Evolutionary conservation across 2,888 invertebrate genomes (phyloP).

Genomic region (Xiphydria camelus): DNA sequence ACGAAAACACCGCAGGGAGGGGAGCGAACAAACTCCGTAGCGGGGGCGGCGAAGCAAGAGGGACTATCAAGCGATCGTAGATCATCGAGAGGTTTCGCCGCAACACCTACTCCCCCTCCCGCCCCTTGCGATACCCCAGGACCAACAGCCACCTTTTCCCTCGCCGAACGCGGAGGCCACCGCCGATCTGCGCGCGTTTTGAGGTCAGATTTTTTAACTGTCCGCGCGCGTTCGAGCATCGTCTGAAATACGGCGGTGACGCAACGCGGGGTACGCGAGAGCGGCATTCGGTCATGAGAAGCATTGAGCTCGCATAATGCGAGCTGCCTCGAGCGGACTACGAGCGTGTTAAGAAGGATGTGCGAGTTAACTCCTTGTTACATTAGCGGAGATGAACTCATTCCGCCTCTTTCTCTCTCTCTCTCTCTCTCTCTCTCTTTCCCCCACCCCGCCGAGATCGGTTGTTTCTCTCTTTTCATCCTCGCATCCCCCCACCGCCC

Average conservation of each 20-base stretch:
- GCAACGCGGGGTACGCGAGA: constrained; percentile 6
- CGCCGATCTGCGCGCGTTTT: too few species aligned
- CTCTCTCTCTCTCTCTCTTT: constrained; percentile 2
- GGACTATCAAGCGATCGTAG: too few species aligned
- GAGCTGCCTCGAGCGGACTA: constrained; percentile 11
- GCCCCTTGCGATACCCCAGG: too few species aligned
- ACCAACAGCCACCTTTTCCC: too few species aligned
- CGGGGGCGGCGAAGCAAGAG: too few species aligned
- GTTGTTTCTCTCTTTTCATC: constrained; percentile 14
- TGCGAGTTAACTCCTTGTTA: constrained; percentile 55
- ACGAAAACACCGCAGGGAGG: too few species aligned
- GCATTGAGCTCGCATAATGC: constrained; percentile 25
- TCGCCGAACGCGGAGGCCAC: too few species aligned
- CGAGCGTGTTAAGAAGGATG: constrained; percentile 53
- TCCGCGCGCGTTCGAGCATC: constrained; percentile 19
- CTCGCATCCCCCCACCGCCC: constrained; percentile 3
- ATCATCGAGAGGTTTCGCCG: constrained; percentile 3
- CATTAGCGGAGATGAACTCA: constrained; percentile 56
- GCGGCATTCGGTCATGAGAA: constrained; percentile 6
- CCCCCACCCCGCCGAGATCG: not conserved
- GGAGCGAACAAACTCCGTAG: too few species aligned
- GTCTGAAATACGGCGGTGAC: constrained; percentile 30
- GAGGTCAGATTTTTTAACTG: too few species aligned
- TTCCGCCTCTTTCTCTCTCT: constrained; percentile 29
- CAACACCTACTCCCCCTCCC: constrained; percentile 3